phyloP scores from a whole-genome alignment of 2,113 vertebrate species.

The Ailurus styani region DNA sequence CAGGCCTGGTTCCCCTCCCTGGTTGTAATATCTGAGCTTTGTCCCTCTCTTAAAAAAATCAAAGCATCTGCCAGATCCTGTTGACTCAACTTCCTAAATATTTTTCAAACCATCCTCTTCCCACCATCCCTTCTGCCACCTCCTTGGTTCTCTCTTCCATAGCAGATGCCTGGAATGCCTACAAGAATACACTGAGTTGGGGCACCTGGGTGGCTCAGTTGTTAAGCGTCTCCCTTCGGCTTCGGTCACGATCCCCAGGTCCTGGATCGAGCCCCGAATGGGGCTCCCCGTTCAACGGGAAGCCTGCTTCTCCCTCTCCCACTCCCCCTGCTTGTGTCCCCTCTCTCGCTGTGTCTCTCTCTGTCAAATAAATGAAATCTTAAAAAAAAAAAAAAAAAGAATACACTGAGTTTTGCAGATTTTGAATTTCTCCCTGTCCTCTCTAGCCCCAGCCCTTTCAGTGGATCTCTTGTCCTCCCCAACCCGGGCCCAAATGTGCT shows the following conservation, averaged over 20 bases:
- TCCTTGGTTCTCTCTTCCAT: background rate
- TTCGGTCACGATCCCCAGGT: too few species aligned
- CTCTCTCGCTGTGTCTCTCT: too few species aligned
- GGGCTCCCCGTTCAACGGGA: too few species aligned
- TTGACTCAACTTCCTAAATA: background rate
- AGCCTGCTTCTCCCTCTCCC: too few species aligned
- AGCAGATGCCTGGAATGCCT: background rate
- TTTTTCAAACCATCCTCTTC: background rate
- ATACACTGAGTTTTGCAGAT: background rate
- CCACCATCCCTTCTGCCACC: background rate
- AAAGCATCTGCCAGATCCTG: background rate
- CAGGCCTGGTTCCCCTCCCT: background rate
- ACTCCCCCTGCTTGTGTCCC: too few species aligned
- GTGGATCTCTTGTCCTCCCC: background rate
- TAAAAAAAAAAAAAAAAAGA: too few species aligned
- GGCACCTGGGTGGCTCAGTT: too few species aligned
- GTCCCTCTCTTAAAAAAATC: background rate
- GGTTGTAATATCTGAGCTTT: background rate
- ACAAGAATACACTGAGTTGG: background rate
- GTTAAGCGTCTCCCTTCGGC: too few species aligned
- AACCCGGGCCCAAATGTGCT: too few species aligned
- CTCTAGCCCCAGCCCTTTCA: background rate
- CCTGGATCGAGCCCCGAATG: too few species aligned
- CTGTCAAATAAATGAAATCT: too few species aligned
- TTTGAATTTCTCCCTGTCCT: background rate